Evolutionary conservation across 2,888 invertebrate species (phyloP).

Genomic region (Caenorhabditis afra): DNA sequence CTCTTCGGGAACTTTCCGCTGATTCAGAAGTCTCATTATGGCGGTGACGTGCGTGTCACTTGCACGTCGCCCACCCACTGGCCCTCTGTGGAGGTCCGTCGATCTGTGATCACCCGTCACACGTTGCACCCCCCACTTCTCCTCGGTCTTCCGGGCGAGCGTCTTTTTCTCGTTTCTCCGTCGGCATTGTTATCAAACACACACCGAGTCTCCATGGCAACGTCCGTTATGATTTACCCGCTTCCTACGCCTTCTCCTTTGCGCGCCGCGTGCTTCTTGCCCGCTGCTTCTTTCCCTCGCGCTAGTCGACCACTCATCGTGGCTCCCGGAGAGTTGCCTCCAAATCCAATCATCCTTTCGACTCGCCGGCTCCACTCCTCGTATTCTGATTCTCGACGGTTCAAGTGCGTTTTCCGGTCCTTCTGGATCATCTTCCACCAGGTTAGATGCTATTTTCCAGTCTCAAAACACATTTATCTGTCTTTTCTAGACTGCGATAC

Average conservation of each 20-base stretch:
- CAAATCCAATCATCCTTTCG: slow-evolving; percentile 4
- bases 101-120: background rate
- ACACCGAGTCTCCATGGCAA: slow-evolving; percentile 17
- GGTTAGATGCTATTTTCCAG: no score
- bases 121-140: no score
- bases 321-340: background rate
- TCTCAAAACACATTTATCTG: no score
- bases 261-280: background rate
- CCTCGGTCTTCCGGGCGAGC: background rate
- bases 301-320: slow-evolving; percentile 3
- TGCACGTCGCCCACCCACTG: background rate
- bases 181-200: slow-evolving; percentile 24
- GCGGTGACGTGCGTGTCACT: no score
- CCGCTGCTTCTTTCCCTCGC: background rate
- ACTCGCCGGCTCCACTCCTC: no score
- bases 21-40: no score
- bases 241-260: background rate
- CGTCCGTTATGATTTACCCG: slow-evolving; percentile 19
- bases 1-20: no score
- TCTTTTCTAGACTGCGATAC: no score
- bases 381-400: no score
- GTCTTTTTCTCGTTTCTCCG: background rate
- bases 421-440: no score
- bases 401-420: no score
- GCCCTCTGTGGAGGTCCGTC: background rate